These are phyloP conservation scores for Menidia menidia DNA, from an alignment of 2,797 vertebrate genomes.

Conservation along the genomic window DNA sequence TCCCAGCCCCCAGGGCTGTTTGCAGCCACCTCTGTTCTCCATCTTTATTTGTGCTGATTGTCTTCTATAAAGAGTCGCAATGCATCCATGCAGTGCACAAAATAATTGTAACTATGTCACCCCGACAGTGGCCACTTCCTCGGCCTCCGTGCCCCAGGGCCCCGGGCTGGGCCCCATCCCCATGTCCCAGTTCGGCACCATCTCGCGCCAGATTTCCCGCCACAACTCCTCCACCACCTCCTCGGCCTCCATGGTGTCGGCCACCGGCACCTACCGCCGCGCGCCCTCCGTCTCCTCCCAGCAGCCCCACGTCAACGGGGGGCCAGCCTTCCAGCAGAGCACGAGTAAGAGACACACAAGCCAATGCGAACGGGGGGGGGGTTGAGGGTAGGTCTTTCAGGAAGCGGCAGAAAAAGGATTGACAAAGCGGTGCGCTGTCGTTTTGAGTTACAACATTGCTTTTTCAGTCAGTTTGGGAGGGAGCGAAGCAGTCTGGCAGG, in stretches of 20 bases:
- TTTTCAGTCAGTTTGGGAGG: slow-evolving; percentile 23
- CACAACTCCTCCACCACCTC: slow-evolving; percentile 97
- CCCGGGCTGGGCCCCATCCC: slow-evolving; percentile 93
- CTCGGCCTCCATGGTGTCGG: slow-evolving; percentile 96
- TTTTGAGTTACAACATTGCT: slow-evolving; percentile 19
- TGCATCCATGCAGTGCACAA: too few relatives aligned
- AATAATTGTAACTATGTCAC: too few relatives aligned
- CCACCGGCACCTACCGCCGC: slow-evolving; percentile 97
- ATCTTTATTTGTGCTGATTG: too few relatives aligned
- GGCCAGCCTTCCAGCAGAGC: slow-evolving; percentile 94
- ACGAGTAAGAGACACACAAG: slow-evolving; percentile 81
- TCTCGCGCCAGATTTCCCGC: slow-evolving; percentile 97
- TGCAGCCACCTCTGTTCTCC: not conserved
- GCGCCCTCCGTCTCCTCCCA: slow-evolving; percentile 96
- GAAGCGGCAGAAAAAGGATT: too few relatives aligned
- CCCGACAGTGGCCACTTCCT: slow-evolving; percentile 55
- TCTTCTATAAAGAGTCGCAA: too few relatives aligned
- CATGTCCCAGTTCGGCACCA: slow-evolving; percentile 99
- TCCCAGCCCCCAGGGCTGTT: not conserved
- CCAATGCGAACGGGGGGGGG: too few relatives aligned
- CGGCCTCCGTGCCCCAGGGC: slow-evolving; percentile 83
- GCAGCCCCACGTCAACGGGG: slow-evolving; percentile 97
- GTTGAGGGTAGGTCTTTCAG: too few relatives aligned
- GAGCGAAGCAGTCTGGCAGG: not conserved
- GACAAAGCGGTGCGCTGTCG: too few relatives aligned